phyloP scores from a whole-genome alignment of 2,888 invertebrate genomes.

The Agonum fuliginosum region DNA sequence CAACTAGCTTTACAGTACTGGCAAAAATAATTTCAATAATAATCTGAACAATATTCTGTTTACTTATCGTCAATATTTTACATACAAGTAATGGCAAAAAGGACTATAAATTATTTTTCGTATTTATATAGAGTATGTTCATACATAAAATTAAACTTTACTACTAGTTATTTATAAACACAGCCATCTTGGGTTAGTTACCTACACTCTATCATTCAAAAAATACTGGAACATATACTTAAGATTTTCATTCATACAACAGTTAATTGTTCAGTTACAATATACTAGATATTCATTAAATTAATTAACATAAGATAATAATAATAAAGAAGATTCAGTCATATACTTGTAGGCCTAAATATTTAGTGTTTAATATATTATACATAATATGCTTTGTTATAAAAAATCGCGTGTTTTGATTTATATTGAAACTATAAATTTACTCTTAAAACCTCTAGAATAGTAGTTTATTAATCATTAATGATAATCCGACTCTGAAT shows the following conservation, averaged over 20 bases:
- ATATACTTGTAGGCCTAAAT: slow-evolving; percentile 51
- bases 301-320: slow-evolving; percentile 31
- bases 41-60: slow-evolving; percentile 41
- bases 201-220: slow-evolving; percentile 64
- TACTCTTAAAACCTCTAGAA: slow-evolving; percentile 28
- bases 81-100: slow-evolving; percentile 41
- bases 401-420: slow-evolving; percentile 46
- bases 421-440: slow-evolving; percentile 41
- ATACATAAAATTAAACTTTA: slow-evolving; percentile 58
- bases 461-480: slow-evolving; percentile 27
- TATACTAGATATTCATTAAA: slow-evolving; percentile 22
- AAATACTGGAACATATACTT: slow-evolving; percentile 51
- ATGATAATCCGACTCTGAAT: slow-evolving; percentile 28
- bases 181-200: slow-evolving; percentile 66
- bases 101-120: slow-evolving; percentile 41
- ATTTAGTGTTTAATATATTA: slow-evolving; percentile 45
- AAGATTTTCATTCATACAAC: slow-evolving; percentile 39
- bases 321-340: slow-evolving; percentile 38
- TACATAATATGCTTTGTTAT: slow-evolving; percentile 49
- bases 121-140: slow-evolving; percentile 53
- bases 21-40: slow-evolving; percentile 36
- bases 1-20: slow-evolving; percentile 39
- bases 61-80: slow-evolving; percentile 39
- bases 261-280: slow-evolving; percentile 31
- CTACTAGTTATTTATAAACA: slow-evolving; percentile 64